Evolutionary conservation across 2,888 invertebrate species (phyloP).

Genomic region (Amphimallon solstitiale): DNA sequence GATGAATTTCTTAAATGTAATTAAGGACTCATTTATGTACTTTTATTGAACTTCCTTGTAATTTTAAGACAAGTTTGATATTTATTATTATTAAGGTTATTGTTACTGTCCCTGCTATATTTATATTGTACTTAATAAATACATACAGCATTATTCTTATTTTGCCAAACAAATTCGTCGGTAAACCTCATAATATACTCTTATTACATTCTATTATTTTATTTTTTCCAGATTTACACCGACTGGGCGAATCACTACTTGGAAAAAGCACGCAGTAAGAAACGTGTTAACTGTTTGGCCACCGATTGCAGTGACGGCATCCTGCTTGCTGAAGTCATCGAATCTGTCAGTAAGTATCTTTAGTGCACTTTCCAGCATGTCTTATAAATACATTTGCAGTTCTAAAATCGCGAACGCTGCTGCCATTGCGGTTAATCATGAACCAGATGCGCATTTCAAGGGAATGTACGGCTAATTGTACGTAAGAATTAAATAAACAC

Average conservation of each 20-base stretch:
- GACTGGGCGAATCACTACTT: slow-evolving; percentile 98
- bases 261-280: slow-evolving; percentile 89
- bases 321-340: slow-evolving; percentile 91
- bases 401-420: neutral
- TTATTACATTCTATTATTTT: neutral
- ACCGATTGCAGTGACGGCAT: slow-evolving; percentile 93
- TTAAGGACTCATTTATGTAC: too few species aligned
- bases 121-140: too few species aligned
- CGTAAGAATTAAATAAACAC: slow-evolving; percentile 23
- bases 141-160: too few species aligned
- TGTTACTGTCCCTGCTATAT: too few species aligned
- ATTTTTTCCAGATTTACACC: slow-evolving; percentile 86
- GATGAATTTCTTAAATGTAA: too few species aligned
- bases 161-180: too few species aligned
- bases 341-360: slow-evolving; percentile 86
- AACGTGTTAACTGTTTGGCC: slow-evolving; percentile 83
- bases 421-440: slow-evolving; percentile 3
- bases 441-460: slow-evolving; percentile 18
- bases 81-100: too few species aligned
- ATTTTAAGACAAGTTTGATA: too few species aligned
- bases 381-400: neutral
- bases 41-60: too few species aligned
- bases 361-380: neutral
- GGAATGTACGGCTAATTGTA: neutral
- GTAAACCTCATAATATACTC: neutral